Conservation (phyloP, 2,888 invertebrate genomes). For the Mechanitis messenoides region DNA sequence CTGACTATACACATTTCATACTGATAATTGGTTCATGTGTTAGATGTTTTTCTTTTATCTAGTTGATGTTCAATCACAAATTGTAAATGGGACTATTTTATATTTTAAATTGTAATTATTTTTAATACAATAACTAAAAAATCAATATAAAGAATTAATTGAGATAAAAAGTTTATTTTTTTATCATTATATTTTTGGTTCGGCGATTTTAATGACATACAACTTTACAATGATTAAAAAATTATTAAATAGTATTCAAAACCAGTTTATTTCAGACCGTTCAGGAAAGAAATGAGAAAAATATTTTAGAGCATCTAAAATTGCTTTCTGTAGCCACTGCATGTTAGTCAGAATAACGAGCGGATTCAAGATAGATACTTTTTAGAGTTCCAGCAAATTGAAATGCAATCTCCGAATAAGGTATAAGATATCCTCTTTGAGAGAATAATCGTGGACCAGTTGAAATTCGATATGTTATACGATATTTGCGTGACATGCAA, state of each 20-base stretch:
- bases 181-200: too few species aligned
- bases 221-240: too few species aligned
- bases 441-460: not conserved
- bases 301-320: not conserved
- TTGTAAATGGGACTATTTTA: too few species aligned
- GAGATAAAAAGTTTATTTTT: too few species aligned
- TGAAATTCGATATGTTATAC: constrained; percentile 2
- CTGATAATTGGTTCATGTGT: not conserved
- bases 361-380: not conserved
- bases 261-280: not conserved
- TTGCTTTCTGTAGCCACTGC: not conserved
- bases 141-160: too few species aligned
- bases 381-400: constrained; percentile 1
- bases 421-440: not conserved
- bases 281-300: not conserved
- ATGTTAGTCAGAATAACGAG: constrained; percentile 4
- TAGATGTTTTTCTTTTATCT: not conserved
- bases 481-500: constrained; percentile 4
- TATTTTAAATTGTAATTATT: too few species aligned
- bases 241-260: too few species aligned
- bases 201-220: too few species aligned
- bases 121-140: too few species aligned
- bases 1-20: too few species aligned
- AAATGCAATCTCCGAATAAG: constrained; percentile 1
- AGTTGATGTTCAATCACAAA: too few species aligned